Base-by-base conservation (phyloP, 2,797 vertebrate species). In the Tenualosa ilisha region DNA sequence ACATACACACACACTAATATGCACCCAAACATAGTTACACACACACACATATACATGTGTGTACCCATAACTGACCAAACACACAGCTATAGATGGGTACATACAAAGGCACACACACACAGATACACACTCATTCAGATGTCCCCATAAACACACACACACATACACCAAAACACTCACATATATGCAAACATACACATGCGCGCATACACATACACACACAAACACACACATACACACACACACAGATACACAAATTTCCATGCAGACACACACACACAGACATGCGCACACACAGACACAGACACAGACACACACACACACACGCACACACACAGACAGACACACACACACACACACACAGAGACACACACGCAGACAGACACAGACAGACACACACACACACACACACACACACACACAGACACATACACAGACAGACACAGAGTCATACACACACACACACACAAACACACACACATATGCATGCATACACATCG, bases 81-180 rank as follows among this genome's bases (percentile, higher is more conserved):
- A 31, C 31, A 31, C 31, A 31, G 31, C 31, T 31, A 31, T 31
- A 31, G 31, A 31, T 31, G 31, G 31, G 31, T 31, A 31, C 31
- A 31, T 31, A 31, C 31, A 31, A 31, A 31, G 31, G 31, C 72
- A 59, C 49, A 56, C 84, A 15, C 26, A 61, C 51, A 31, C 13
- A 53, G 11, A 53, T 12, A 53, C 81, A 65, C 61, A 4, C 46
- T 7, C 46, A 4, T 7, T 46, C 46, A 4, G 4, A 46, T 46
- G 46, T 7, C 3, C 46, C 68, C 49, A 49, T 50, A 81, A 61
- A 22, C 56, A 61, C 22, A 59, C 56, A 59, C 22, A 83, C 85
- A 86, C 59, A 83, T 59, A 85, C 56, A 82, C 43, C 15, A 26
- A 63, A 20, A 85, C 81, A 88, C 89, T 88, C 50, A 24, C 43